Conservation (phyloP, 2,797 vertebrate genomes). For the Pseudotriccus pelzelni region DNA sequence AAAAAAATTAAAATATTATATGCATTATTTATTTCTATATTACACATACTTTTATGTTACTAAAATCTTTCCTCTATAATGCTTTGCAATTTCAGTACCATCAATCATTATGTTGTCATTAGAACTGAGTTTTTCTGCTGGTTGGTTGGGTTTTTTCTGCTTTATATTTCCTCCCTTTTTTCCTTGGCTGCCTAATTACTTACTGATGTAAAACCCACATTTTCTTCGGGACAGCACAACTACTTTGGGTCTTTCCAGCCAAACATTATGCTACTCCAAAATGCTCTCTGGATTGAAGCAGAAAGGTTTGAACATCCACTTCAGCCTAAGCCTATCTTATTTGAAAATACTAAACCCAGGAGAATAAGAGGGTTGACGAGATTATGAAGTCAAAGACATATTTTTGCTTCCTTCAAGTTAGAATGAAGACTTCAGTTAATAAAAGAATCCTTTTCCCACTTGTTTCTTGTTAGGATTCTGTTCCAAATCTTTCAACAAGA, state of each 20-base stretch:
- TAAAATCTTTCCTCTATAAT: not conserved
- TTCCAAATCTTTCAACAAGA: not conserved
- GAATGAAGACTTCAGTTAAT: not conserved
- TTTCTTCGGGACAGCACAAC: not conserved
- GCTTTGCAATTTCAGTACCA: not conserved
- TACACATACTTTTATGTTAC: not conserved
- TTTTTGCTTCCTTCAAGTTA: not conserved
- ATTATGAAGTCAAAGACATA: not conserved
- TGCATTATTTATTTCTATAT: not conserved
- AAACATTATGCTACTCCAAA: not conserved
- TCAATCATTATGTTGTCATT: not conserved
- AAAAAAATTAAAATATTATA: not conserved
- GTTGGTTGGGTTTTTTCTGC: not conserved
- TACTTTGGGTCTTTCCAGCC: not conserved
- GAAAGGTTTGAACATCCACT: not conserved
- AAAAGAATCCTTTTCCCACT: not conserved
- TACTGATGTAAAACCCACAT: not conserved
- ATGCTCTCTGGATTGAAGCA: not conserved
- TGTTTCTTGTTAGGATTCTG: not conserved
- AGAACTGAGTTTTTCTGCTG: not conserved
- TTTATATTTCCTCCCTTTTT: not conserved
- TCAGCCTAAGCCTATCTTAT: not conserved
- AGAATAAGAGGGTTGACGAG: not conserved
- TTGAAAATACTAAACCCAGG: not conserved
- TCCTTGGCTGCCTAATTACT: not conserved